phyloP scores from a whole-genome alignment of 1,140 invertebrate genomes.

The Cryptotermes secundus region DNA sequence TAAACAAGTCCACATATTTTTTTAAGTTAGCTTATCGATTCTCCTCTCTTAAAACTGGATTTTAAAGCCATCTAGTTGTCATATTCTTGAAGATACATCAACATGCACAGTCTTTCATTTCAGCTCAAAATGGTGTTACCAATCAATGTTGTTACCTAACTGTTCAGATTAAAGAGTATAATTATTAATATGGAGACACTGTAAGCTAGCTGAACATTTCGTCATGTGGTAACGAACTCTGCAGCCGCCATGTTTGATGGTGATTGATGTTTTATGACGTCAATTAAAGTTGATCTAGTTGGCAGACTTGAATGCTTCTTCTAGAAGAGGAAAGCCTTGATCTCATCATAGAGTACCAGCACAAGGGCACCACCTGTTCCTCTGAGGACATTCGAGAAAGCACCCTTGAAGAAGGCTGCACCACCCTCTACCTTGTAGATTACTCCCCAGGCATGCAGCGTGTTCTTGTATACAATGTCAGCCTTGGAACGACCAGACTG shows the following conservation, averaged over 20 bases:
- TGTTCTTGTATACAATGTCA: constrained; percentile 72
- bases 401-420: constrained; percentile 77
- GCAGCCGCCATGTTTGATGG: background rate
- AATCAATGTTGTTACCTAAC: background rate
- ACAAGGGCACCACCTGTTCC: constrained; percentile 78
- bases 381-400: constrained; percentile 76
- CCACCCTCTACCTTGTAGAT: constrained; percentile 65
- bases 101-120: background rate
- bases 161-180: background rate
- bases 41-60: background rate
- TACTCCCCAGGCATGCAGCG: constrained; percentile 70
- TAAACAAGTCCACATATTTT: constrained; percentile 13
- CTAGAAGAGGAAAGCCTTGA: constrained; percentile 60
- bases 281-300: background rate
- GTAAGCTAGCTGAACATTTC: background rate
- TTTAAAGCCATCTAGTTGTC: background rate
- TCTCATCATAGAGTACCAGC: constrained; percentile 75
- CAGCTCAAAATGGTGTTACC: background rate
- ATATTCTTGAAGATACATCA: background rate
- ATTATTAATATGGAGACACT: background rate
- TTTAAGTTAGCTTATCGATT: background rate
- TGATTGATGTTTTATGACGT: background rate
- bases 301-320: background rate
- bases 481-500: constrained; percentile 68
- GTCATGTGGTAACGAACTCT: constrained; percentile 24